phyloP scores from a whole-genome alignment of 2,888 invertebrate species.

The Omphaloscelis lunosa region DNA sequence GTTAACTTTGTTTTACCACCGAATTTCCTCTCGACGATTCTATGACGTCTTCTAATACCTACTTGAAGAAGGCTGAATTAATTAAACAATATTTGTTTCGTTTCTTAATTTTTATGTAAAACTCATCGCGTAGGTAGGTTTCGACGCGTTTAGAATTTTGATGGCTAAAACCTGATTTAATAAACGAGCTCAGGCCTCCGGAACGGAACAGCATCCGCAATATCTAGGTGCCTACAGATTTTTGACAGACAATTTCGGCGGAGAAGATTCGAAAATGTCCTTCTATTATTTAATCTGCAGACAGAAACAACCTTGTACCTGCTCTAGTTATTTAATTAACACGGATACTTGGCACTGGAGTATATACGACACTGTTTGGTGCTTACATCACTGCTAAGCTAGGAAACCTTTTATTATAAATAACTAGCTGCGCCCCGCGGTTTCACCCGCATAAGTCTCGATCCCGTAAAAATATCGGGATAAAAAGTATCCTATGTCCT shows the following conservation, averaged over 20 bases:
- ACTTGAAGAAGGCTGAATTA: slow-evolving; percentile 23
- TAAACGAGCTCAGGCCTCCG: slow-evolving; percentile 32
- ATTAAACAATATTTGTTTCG: slow-evolving; percentile 13
- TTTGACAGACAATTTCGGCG: not conserved
- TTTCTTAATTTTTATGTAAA: slow-evolving; percentile 28
- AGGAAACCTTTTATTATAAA: not conserved
- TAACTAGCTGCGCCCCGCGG: no score
- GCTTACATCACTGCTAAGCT: slow-evolving; percentile 5
- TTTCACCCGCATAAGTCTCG: no score
- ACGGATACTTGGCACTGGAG: not conserved
- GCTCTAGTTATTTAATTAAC: not conserved
- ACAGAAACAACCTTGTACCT: not conserved
- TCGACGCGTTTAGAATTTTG: slow-evolving; percentile 6
- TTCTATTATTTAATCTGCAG: not conserved
- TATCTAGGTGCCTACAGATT: not conserved
- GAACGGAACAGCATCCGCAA: slow-evolving; percentile 21
- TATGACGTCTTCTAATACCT: slow-evolving; percentile 40
- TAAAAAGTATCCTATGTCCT: no score
- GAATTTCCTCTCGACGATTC: slow-evolving; percentile 27
- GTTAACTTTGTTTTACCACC: slow-evolving; percentile 6
- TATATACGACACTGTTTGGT: not conserved
- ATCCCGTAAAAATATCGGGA: no score
- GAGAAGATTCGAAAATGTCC: not conserved
- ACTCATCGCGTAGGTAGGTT: slow-evolving; percentile 21
- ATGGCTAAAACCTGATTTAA: slow-evolving; percentile 43